Base-by-base conservation (phyloP, 1,140 invertebrate species). In the Maconellicoccus hirsutus region DNA sequence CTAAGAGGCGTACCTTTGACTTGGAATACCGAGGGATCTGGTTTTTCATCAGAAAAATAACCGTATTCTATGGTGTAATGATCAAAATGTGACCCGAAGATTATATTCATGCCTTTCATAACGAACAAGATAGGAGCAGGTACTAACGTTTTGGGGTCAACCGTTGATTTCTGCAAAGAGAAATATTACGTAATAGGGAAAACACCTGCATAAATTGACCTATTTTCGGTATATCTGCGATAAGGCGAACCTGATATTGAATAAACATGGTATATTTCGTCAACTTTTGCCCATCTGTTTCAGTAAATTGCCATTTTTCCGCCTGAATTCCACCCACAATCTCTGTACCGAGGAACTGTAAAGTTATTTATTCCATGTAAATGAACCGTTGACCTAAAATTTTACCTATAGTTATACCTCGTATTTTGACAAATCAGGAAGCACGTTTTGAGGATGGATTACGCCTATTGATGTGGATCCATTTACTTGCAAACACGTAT, bases 81-180 rank as follows among this genome's bases (percentile, higher is more conserved):
- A 81, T 98, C 95, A 77, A 92, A 98, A 80, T 98, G 95, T 7
- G 94, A 97, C 0, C 94, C 94, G 0, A 98, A 81, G 0, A 98
- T 82, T 0, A 87, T 87, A 78, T 98, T 96, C 78, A 87, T 98
- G 16, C 94, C 94, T 76, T 85, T 86, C 94, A 97, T 97, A 80
- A 95, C 90, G 80, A 96, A 97, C 70, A 87, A 86, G 23, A 91
- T 81, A 14, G 90, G 89, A 73, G 86, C 81, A 26, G 83, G 79
- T 76, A 81, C 69, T 33, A 73, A 22, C 4, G 3, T 22, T 4
- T 23, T 25, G 25, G 25, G 22, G 22, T 66, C 19, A 6, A 6
- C 12, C 3, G n/a, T 52, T n/a, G 39, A 70, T 70, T 52, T 70
- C 52, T 52, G 25, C 14, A 21, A 71, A 63, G 14, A 6, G 59